phyloP scores from a whole-genome alignment of 2,797 vertebrate species.

The Muscicapa striata region DNA sequence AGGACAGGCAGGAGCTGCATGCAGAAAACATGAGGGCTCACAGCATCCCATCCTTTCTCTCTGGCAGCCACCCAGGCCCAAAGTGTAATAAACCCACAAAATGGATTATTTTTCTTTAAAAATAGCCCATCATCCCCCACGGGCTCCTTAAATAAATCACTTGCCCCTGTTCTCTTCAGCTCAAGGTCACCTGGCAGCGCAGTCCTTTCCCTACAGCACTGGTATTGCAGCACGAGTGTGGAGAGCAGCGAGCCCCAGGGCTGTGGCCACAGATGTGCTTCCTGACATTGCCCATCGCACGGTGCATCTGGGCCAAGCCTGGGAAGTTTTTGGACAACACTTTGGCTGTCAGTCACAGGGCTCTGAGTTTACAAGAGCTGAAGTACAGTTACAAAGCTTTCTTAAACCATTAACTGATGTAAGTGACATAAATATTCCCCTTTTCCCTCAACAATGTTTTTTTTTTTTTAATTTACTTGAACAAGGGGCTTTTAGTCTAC shows the following conservation, averaged over 20 bases:
- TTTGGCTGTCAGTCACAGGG: neutral
- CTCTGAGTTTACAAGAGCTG: neutral
- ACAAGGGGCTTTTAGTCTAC: neutral
- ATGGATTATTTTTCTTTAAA: constrained; percentile 26
- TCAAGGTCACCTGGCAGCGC: constrained; percentile 17
- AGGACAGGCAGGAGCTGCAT: neutral
- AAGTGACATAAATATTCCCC: neutral
- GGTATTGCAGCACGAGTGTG: neutral
- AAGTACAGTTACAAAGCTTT: neutral
- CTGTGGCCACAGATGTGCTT: neutral
- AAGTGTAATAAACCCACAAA: neutral
- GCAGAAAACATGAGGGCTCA: neutral
- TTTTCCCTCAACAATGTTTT: neutral
- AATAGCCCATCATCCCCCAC: neutral
- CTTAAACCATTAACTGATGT: neutral
- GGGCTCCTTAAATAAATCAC: constrained; percentile 21
- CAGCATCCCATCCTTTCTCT: neutral
- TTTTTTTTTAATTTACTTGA: neutral
- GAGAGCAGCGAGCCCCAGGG: neutral
- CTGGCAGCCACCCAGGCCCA: neutral
- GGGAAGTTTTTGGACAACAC: neutral
- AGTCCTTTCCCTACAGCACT: neutral
- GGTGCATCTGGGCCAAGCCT: neutral
- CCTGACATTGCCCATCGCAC: neutral
- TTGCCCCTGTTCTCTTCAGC: neutral